Conservation (phyloP, 2,797 vertebrate genomes). For the Carduelis carduelis region DNA sequence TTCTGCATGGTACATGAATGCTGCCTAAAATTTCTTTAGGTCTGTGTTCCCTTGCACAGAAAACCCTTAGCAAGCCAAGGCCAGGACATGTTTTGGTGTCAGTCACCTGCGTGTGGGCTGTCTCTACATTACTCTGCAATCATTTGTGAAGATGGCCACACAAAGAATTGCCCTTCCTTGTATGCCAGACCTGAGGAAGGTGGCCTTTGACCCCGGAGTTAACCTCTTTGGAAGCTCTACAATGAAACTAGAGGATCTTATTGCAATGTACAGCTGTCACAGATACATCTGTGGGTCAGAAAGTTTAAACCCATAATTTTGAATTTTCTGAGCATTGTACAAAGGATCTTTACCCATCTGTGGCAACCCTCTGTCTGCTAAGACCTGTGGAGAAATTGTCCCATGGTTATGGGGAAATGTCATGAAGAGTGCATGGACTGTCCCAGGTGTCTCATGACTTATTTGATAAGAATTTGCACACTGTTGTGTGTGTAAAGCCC, state of each 20-base stretch:
- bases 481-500: neutral
- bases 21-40: neutral
- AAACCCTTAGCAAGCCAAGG: neutral
- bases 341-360: neutral
- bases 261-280: neutral
- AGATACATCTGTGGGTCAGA: neutral
- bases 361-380: neutral
- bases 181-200: neutral
- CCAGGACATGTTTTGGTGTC: neutral
- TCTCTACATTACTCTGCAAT: neutral
- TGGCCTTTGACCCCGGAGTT: neutral
- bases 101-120: neutral
- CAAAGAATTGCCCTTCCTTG: neutral
- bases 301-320: neutral
- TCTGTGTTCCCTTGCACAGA: neutral
- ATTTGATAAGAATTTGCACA: neutral
- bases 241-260: neutral
- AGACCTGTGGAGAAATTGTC: neutral
- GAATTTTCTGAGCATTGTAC: neutral
- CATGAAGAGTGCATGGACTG: neutral
- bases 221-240: neutral
- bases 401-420: neutral
- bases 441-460: neutral
- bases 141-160: neutral
- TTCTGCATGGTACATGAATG: neutral